Percentiles rank a stretch among this genome's conserved stretches.
These are phyloP conservation scores for Polypedilum pembai DNA, from an alignment of 1,140 invertebrate species.

Conservation along the genomic window DNA sequence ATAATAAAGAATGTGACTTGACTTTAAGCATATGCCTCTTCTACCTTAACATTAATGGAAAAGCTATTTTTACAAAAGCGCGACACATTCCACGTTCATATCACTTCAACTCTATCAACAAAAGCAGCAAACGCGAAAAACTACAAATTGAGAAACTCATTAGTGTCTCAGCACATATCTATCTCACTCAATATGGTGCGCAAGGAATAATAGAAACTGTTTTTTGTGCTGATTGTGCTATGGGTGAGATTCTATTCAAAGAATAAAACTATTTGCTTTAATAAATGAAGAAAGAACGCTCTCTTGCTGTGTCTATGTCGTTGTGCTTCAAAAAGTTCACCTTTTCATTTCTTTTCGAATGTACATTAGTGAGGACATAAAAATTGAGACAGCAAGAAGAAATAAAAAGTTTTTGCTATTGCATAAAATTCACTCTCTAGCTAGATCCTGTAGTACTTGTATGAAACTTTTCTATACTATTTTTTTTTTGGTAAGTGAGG, in stretches of 20 bases:
- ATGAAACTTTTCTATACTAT: not conserved
- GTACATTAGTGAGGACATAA: constrained; percentile 1
- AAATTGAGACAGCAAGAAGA: no score
- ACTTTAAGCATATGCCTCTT: no score
- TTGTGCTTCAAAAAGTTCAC: not conserved
- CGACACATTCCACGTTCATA: not conserved
- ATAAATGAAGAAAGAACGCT: not conserved
- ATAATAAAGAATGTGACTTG: not conserved
- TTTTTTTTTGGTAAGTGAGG: not conserved
- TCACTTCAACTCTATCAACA: not conserved
- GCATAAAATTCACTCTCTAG: not conserved
- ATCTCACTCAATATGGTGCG: not conserved
- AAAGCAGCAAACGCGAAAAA: not conserved
- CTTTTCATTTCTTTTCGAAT: not conserved
- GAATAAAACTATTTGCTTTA: not conserved
- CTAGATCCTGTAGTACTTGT: not conserved
- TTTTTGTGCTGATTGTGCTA: no score
- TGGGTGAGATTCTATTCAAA: no score
- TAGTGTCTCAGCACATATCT: constrained; percentile 17
- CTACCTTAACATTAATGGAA: no score
- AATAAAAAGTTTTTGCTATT: not conserved
- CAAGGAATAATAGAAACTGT: no score
- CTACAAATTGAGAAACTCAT: constrained; percentile 27
- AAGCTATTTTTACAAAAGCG: not conserved
- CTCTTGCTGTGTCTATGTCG: not conserved